Base-by-base conservation (phyloP, 2,113 vertebrate genomes). In the Labrus mixtus region DNA sequence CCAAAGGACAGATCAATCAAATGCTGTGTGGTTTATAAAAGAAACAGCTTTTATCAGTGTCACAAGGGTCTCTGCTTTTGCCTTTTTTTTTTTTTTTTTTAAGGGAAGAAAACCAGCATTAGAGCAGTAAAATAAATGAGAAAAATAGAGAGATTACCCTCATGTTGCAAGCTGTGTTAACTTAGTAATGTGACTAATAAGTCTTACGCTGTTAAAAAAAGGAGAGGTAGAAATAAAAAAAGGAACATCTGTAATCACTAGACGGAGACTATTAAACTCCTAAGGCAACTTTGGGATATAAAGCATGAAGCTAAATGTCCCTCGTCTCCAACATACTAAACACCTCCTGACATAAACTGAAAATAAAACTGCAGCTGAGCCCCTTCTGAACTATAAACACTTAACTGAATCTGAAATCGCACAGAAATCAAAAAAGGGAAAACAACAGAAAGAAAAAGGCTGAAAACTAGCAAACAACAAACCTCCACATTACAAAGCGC, bases 1-100 rank as follows among this genome's bases (percentile, higher is more conserved):
- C 87, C 89, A 75, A 2, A 17, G 61, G 81, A 90, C 78, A 84
- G 88, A 93, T 93, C 90, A 93, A 93, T 92, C 91, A 93, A 91
- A 93, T 19, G 67, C 83, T 59, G 68, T 59, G 73, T 64, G 87
- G 79, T 86, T 90, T 90, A 84, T 86, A 89, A 91, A 90, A 91
- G 85, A 88, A 88, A 80, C 69, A 16, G 81, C 84, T 80, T 91
- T 90, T 88, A 88, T 86, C 87, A 61, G 87, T 77, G 86, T 91
- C 89, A 77, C 62, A 33, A 57, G 76, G 81, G 77, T 78, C 78
- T 77, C 23, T 23, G 43, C 11, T 36, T 55, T 63, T 17, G 16
- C 46, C 41, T 48, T 65, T 57, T 29, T 29, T 29, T 29, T 33
- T 33, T 33, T 33, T 69, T 78, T 66, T 66, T 56, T 23, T 25